Conservation (phyloP, 2,113 vertebrate species). For the Halcyon senegalensis region DNA sequence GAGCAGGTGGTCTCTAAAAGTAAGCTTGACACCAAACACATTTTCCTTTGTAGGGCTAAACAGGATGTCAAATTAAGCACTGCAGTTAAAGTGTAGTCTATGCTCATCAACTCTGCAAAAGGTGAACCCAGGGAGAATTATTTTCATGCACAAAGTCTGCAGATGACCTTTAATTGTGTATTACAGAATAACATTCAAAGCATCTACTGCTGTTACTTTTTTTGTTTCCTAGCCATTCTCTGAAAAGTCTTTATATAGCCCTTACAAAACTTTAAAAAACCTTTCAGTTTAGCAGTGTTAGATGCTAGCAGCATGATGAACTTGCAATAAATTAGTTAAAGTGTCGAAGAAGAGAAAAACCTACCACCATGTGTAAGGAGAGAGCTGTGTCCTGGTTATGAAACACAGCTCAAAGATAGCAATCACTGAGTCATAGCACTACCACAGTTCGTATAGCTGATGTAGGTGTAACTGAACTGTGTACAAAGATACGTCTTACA, state of each 20-base stretch:
- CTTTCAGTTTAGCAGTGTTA: not conserved
- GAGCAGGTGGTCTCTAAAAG: not conserved
- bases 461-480: not conserved
- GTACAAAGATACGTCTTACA: not conserved
- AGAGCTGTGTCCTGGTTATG: not conserved
- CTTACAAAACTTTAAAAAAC: not conserved
- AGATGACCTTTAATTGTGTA: not conserved
- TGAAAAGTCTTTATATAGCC: not conserved
- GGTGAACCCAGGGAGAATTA: not conserved
- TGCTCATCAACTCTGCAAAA: not conserved
- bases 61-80: not conserved
- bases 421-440: not conserved
- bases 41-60: not conserved
- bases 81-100: not conserved
- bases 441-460: not conserved
- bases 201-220: not conserved
- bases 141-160: not conserved
- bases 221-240: not conserved
- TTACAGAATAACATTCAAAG: not conserved
- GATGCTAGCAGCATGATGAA: not conserved
- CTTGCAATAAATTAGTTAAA: not conserved
- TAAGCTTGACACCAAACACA: not conserved
- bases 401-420: not conserved
- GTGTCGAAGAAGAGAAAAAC: not conserved
- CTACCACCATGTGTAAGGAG: not conserved